phyloP scores from a whole-genome alignment of 2,113 vertebrate species.

The Phoenicopterus ruber region DNA sequence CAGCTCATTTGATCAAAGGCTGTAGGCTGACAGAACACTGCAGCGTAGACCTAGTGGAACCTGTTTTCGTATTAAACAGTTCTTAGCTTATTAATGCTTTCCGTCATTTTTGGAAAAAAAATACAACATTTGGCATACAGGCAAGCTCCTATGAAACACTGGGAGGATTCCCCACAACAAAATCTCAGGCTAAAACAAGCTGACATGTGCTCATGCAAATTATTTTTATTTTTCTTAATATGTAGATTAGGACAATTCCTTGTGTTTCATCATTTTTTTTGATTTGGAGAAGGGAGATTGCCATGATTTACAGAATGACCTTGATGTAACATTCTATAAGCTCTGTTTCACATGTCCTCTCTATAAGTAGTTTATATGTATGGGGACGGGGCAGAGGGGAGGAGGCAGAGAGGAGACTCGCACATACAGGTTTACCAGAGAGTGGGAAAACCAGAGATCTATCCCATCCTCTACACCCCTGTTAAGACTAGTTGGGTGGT shows the following conservation, averaged over 20 bases:
- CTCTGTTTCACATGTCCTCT: background rate
- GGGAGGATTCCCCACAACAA: background rate
- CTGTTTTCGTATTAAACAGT: background rate
- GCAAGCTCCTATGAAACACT: background rate
- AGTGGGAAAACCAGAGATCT: background rate
- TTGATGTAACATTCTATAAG: background rate
- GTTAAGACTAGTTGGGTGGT: background rate
- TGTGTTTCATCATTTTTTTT: background rate
- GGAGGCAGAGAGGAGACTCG: background rate
- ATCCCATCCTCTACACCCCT: background rate
- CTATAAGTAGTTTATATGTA: background rate
- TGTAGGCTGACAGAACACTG: background rate
- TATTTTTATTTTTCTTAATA: background rate
- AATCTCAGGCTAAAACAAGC: background rate
- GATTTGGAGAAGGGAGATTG: background rate
- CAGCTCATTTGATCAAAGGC: background rate
- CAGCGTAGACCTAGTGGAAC: background rate
- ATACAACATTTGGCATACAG: fast-evolving
- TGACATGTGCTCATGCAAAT: background rate
- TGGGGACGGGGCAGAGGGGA: fast-evolving
- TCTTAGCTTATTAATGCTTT: background rate
- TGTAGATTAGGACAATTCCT: background rate
- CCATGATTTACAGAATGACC: background rate
- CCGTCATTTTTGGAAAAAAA: background rate
- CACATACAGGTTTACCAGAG: background rate